Conservation (phyloP, 2,797 vertebrate genomes). For the Lacerta agilis region DNA sequence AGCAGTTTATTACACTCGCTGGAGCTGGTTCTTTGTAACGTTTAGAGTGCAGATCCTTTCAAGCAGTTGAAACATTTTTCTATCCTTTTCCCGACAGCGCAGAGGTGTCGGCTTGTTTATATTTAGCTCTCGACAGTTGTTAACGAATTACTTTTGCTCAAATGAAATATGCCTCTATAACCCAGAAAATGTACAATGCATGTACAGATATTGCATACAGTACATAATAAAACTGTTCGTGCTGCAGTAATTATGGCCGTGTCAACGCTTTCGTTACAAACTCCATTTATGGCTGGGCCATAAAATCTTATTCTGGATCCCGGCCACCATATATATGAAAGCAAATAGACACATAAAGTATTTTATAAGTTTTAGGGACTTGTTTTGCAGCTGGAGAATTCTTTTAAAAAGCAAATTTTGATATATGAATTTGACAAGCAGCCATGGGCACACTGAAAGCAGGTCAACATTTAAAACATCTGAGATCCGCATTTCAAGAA, state of each 20-base stretch:
- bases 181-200: conserved; percentile 47
- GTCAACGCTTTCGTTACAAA: conserved; percentile 68
- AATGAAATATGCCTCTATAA: conserved; percentile 64
- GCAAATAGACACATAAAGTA: conserved; percentile 55
- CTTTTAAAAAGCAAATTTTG: conserved; percentile 47
- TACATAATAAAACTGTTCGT: conserved; percentile 72
- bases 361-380: conserved; percentile 68
- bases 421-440: conserved; percentile 60
- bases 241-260: conserved; percentile 66
- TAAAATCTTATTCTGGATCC: conserved; percentile 65
- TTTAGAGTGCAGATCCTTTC: conserved; percentile 67
- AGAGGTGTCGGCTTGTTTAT: conserved; percentile 67
- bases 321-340: conserved; percentile 51
- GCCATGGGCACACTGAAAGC: conserved; percentile 52
- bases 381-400: conserved; percentile 68
- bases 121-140: conserved; percentile 62
- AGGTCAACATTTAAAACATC: conserved; percentile 51
- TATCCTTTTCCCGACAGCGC: conserved; percentile 61
- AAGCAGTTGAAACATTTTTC: conserved; percentile 68
- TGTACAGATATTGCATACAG: conserved; percentile 56
- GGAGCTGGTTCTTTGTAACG: conserved; percentile 60
- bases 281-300: conserved; percentile 60
- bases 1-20: conserved; percentile 74
- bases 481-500: conserved; percentile 44
- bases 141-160: conserved; percentile 71